Conservation (phyloP, 2,888 invertebrate species). For the Acleris emargana region DNA sequence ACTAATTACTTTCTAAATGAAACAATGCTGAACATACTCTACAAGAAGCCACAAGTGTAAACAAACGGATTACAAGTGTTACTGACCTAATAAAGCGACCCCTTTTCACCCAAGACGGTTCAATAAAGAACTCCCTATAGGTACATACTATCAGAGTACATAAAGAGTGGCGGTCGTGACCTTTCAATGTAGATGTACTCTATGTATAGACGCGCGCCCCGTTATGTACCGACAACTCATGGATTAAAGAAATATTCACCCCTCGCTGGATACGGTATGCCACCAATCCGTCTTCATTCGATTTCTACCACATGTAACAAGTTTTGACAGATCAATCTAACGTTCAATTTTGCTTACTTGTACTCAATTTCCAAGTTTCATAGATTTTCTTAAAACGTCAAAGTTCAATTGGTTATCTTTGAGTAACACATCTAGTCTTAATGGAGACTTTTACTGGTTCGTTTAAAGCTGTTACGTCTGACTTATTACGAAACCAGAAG, state of each 20-base stretch:
- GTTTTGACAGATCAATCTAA: not conserved
- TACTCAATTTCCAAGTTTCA: too few species aligned
- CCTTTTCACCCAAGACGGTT: slow-evolving; percentile 78
- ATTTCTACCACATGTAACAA: slow-evolving; percentile 1
- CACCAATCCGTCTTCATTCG: slow-evolving; percentile 26
- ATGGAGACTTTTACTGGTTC: too few species aligned
- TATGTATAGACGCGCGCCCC: slow-evolving; percentile 61
- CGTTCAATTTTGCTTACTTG: too few species aligned
- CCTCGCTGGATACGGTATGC: slow-evolving; percentile 48
- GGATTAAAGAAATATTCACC: slow-evolving; percentile 60
- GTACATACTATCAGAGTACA: slow-evolving; percentile 71
- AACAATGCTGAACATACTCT: slow-evolving; percentile 25
- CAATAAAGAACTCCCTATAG: slow-evolving; percentile 81
- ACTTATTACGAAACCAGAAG: too few species aligned
- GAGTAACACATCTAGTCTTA: too few species aligned
- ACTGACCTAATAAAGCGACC: slow-evolving; percentile 82
- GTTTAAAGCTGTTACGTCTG: too few species aligned
- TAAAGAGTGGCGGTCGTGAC: slow-evolving; percentile 77
- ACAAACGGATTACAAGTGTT: slow-evolving; percentile 75
- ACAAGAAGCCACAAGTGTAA: slow-evolving; percentile 60
- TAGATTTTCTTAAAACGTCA: too few species aligned
- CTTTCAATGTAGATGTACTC: slow-evolving; percentile 69
- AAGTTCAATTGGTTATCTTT: too few species aligned
- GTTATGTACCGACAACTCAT: slow-evolving; percentile 57
- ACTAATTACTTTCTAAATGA: slow-evolving; percentile 23